phyloP scores from a whole-genome alignment of 2,797 vertebrate species.

The Microctenopoma stevenorrisi region DNA sequence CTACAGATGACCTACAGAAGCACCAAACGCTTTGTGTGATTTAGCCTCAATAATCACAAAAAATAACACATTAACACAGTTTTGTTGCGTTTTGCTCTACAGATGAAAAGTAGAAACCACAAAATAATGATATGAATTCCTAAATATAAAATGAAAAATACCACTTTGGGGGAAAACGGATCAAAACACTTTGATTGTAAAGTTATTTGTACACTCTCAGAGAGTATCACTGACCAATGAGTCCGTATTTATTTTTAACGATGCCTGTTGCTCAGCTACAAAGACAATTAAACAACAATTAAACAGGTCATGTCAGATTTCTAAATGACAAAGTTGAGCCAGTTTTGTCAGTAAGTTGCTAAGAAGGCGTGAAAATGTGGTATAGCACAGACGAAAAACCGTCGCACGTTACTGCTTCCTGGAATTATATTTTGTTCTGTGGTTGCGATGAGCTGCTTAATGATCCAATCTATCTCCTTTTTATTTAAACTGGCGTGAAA shows the following conservation, averaged over 20 bases:
- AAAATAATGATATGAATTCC: too few species aligned
- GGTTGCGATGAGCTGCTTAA: background rate
- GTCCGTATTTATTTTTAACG: too few species aligned
- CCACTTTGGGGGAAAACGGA: too few species aligned
- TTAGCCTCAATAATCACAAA: too few species aligned
- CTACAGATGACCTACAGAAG: background rate
- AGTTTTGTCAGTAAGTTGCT: background rate
- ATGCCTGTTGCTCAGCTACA: too few species aligned
- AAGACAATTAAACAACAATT: background rate
- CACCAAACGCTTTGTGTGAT: too few species aligned
- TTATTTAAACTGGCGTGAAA: background rate
- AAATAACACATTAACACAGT: too few species aligned
- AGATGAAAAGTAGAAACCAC: too few species aligned
- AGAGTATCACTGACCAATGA: too few species aligned
- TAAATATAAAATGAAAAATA: too few species aligned
- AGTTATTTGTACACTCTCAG: background rate
- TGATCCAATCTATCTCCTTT: background rate
- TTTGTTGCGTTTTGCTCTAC: too few species aligned
- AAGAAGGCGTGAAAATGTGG: background rate
- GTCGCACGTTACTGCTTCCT: background rate
- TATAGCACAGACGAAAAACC: background rate
- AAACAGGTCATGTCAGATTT: background rate
- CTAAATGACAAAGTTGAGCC: constrained; percentile 5
- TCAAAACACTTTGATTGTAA: background rate
- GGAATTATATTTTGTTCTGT: background rate